Percentiles rank a stretch among this genome's conserved stretches.
Evolutionary conservation across 2,888 invertebrate genomes (phyloP).

Genomic region (Phaedon cochleariae): DNA sequence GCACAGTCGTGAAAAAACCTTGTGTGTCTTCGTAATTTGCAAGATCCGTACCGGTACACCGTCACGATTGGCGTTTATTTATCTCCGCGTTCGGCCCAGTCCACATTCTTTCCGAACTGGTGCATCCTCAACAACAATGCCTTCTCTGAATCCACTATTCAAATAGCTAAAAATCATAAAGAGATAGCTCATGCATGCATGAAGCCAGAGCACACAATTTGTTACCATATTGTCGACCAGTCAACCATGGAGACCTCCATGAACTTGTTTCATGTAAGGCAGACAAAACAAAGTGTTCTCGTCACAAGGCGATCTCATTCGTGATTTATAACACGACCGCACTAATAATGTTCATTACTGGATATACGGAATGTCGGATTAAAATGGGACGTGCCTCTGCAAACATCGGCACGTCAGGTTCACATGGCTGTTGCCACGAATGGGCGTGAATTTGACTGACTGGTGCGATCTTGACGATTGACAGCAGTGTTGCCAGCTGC

Average conservation of each 20-base stretch:
- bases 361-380: conserved; percentile 31
- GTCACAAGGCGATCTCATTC: conserved; percentile 53
- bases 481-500: too few species aligned
- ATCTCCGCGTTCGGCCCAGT: not conserved
- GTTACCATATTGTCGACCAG: conserved; percentile 55
- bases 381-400: not conserved
- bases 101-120: not conserved
- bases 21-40: too few species aligned
- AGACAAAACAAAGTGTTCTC: conserved; percentile 55
- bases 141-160: conserved; percentile 54
- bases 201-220: conserved; percentile 58
- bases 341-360: conserved; percentile 52
- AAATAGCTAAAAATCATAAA: conserved; percentile 56
- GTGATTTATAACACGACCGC: conserved; percentile 46
- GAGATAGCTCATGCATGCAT: conserved; percentile 59
- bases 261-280: conserved; percentile 57
- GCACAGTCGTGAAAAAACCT: too few species aligned
- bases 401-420: not conserved
- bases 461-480: too few species aligned
- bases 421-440: too few species aligned
- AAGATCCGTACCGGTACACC: too few species aligned
- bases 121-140: not conserved
- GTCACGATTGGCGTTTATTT: not conserved
- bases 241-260: conserved; percentile 56
- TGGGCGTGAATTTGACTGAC: too few species aligned